Percentiles rank a stretch among this genome's conserved stretches.
Evolutionary conservation across 2,888 invertebrate genomes (phyloP).

Genomic region (Miltochrista miniata): DNA sequence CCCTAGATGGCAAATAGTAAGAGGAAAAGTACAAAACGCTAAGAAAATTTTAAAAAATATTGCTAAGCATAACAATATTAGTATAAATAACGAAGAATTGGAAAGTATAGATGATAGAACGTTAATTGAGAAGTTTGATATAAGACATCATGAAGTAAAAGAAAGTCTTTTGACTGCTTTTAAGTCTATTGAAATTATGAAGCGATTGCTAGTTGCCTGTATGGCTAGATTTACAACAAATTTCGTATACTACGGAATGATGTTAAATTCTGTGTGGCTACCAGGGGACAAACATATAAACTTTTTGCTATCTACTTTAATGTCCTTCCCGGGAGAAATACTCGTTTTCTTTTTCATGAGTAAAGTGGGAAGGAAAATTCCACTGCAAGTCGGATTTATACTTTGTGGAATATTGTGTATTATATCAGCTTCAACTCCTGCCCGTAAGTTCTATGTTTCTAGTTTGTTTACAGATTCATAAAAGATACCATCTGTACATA

Average conservation of each 20-base stretch:
- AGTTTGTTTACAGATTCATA: no score
- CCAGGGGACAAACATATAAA: conserved; percentile 70
- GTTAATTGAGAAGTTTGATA: conserved; percentile 57
- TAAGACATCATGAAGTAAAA: conserved; percentile 47
- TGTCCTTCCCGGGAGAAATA: conserved; percentile 72
- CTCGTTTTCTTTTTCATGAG: conserved; percentile 64
- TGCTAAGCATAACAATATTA: conserved; percentile 56
- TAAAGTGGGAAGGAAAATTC: conserved; percentile 61
- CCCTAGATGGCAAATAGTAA: conserved; percentile 68
- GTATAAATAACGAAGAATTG: conserved; percentile 52
- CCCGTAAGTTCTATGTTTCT: conserved; percentile 45
- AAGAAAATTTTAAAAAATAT: conserved; percentile 51
- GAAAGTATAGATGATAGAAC: conserved; percentile 45
- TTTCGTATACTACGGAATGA: conserved; percentile 69
- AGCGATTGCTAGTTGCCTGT: conserved; percentile 50
- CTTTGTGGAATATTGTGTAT: conserved; percentile 56
- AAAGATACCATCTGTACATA: no score
- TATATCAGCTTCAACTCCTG: conserved; percentile 53
- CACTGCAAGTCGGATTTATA: conserved; percentile 56
- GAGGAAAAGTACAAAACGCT: conserved; percentile 56
- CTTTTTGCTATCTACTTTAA: conserved; percentile 62
- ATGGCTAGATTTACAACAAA: conserved; percentile 57
- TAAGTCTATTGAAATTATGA: conserved; percentile 56
- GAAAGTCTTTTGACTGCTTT: conserved; percentile 55
- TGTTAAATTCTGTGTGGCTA: conserved; percentile 66